Percentiles rank a stretch among this genome's conserved stretches.
phyloP scores from a whole-genome alignment of 92 coral and sea anemone species.

The Anthopleura xanthogrammica region DNA sequence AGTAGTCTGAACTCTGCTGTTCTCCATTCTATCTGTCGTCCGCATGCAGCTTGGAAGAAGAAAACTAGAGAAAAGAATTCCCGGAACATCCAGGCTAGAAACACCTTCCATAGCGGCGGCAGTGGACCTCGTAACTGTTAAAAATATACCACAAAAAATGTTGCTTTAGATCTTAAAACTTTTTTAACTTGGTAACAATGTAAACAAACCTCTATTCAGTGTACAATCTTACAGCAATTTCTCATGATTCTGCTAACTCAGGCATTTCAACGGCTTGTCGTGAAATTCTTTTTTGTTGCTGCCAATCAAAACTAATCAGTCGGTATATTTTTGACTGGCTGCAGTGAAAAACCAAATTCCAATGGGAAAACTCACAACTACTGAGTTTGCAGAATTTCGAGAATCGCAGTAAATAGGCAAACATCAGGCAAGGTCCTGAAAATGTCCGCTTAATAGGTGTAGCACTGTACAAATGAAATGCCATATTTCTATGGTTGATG shows the following conservation, averaged over 20 bases:
- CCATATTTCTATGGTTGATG: too few relatives aligned
- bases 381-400: too few relatives aligned
- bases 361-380: too few relatives aligned
- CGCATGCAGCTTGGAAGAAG: constrained; percentile 88
- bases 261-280: too few relatives aligned
- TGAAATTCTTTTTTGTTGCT: too few relatives aligned
- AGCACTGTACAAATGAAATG: not conserved
- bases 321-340: too few relatives aligned
- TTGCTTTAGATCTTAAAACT: not conserved
- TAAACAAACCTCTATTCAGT: too few relatives aligned
- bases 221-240: too few relatives aligned
- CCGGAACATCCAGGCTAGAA: constrained; percentile 86
- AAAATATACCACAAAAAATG: not conserved
- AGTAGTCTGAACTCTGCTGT: constrained; percentile 77
- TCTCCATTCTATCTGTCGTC: constrained; percentile 94
- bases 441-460: not conserved
- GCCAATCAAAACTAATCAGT: too few relatives aligned
- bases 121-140: constrained; percentile 62
- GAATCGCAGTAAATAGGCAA: too few relatives aligned
- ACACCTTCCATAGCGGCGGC: constrained; percentile 76
- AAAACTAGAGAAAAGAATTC: constrained; percentile 77
- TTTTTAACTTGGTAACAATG: not conserved
- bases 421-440: not conserved
- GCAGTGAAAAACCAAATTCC: too few relatives aligned
- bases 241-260: too few relatives aligned